Percentiles rank a stretch among this genome's conserved stretches.
Evolutionary conservation across 2,797 vertebrate genomes (phyloP).

Genomic region (Perodicticus potto): DNA sequence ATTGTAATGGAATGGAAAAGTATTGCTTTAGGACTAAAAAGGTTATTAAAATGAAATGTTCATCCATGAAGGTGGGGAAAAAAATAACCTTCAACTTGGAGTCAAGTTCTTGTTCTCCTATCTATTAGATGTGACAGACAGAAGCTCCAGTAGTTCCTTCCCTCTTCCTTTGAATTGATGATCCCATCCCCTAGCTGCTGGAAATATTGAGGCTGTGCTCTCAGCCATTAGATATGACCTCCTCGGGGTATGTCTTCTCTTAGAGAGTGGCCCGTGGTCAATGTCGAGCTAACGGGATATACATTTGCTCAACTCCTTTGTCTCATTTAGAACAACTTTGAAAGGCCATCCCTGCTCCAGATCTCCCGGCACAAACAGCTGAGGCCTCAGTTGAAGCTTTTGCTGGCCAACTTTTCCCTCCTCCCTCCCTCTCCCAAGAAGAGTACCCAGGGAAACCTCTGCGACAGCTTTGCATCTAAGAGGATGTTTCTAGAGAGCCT

Average conservation of each 20-base stretch:
- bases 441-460: background rate
- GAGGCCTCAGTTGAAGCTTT: background rate
- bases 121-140: background rate
- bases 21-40: background rate
- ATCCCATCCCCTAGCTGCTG: background rate
- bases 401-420: background rate
- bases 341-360: background rate
- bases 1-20: background rate
- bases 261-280: background rate
- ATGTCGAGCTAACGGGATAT: too few relatives aligned
- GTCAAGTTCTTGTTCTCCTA: background rate
- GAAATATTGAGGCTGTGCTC: accelerated
- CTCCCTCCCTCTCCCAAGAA: background rate
- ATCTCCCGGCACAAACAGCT: background rate
- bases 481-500: background rate
- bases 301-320: too few relatives aligned
- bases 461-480: background rate
- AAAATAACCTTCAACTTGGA: background rate
- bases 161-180: background rate
- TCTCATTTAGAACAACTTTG: background rate
- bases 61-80: background rate
- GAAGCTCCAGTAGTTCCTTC: background rate
- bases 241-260: background rate
- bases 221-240: background rate
- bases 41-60: background rate